Evolutionary conservation across 2,113 vertebrate genomes (phyloP).

Genomic region (Hydrolagus affinis): DNA sequence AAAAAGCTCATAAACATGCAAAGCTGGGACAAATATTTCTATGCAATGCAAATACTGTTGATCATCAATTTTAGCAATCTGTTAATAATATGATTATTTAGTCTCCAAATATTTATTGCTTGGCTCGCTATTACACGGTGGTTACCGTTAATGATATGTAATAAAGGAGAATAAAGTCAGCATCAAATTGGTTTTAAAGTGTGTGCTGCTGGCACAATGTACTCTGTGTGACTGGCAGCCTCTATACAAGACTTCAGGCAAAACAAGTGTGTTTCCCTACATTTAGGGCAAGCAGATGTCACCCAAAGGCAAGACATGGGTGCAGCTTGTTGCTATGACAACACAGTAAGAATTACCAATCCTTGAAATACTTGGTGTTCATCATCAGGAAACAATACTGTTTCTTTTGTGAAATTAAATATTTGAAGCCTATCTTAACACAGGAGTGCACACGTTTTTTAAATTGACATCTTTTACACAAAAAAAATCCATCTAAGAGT

Average conservation of each 20-base stretch:
- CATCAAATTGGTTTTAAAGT: background rate
- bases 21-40: background rate
- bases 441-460: background rate
- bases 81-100: background rate
- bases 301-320: slow-evolving; percentile 14
- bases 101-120: background rate
- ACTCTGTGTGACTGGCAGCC: background rate
- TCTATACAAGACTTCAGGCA: slow-evolving; percentile 9
- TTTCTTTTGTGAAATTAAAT: slow-evolving; percentile 3
- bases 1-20: background rate
- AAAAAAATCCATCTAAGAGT: background rate
- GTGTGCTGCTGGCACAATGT: background rate
- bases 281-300: slow-evolving; percentile 28
- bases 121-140: background rate
- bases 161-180: slow-evolving; percentile 12
- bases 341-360: slow-evolving; percentile 20
- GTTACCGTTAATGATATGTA: background rate
- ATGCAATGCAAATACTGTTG: background rate
- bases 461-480: background rate
- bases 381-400: background rate
- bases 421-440: background rate
- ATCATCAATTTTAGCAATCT: background rate
- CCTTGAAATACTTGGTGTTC: background rate
- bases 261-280: slow-evolving; percentile 12
- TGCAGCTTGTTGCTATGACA: slow-evolving; percentile 26